These are phyloP conservation scores for Oscheius onirici DNA, from an alignment of 2,888 invertebrate genomes.

Conservation along the genomic window DNA sequence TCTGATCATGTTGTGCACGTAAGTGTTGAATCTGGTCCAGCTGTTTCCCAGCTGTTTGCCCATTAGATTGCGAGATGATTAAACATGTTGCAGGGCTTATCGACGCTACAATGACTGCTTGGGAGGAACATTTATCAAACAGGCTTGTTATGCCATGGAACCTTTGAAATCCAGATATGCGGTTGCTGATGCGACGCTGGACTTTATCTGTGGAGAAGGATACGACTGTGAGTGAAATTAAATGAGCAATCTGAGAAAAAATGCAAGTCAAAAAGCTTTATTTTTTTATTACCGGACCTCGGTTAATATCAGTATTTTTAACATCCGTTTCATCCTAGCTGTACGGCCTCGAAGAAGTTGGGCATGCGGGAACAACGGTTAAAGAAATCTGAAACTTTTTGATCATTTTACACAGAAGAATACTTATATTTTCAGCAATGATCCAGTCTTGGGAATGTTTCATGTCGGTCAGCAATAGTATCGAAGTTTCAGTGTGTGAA, in stretches of 20 bases:
- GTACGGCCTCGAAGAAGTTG: too few relatives aligned
- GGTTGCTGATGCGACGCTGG: slow-evolving; percentile 53
- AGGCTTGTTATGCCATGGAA: slow-evolving; percentile 51
- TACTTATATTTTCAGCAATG: slow-evolving; percentile 59
- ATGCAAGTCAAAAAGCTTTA: background rate
- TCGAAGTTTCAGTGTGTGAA: slow-evolving; percentile 53
- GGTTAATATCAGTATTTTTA: too few relatives aligned
- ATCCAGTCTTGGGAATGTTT: slow-evolving; percentile 59
- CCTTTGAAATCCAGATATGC: slow-evolving; percentile 56
- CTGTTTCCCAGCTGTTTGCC: slow-evolving; percentile 1
- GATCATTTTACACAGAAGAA: too few relatives aligned
- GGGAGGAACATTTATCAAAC: slow-evolving; percentile 51
- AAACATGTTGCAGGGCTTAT: slow-evolving; percentile 50
- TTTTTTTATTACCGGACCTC: background rate
- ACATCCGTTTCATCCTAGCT: too few relatives aligned
- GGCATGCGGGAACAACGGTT: too few relatives aligned
- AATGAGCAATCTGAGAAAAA: background rate
- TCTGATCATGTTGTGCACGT: slow-evolving; percentile 58
- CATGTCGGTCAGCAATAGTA: slow-evolving; percentile 46
- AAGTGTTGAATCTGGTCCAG: slow-evolving; percentile 25
- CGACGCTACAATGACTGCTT: slow-evolving; percentile 55
- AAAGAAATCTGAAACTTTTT: too few relatives aligned
- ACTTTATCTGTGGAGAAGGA: slow-evolving; percentile 58
- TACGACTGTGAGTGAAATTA: slow-evolving; percentile 47
- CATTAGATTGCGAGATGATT: background rate